A percentile compares a stretch with the other conserved stretches of the same genome.
Conservation (phyloP, 2,113 vertebrate genomes). For the Taurulus bubalis region DNA sequence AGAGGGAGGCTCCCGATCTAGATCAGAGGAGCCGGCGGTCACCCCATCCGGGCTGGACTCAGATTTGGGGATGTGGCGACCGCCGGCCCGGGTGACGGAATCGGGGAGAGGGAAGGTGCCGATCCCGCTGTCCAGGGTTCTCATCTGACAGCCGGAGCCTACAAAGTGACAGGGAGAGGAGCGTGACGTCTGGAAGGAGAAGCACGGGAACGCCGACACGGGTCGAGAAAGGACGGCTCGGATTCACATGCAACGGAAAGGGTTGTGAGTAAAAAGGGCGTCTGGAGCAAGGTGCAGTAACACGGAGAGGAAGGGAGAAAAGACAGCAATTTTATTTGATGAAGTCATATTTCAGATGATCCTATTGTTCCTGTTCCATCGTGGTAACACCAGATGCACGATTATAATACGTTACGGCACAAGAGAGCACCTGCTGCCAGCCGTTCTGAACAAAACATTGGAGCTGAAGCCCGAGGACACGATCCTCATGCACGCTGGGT, state of each 20-base stretch:
- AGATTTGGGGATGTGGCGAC: slow-evolving; percentile 84
- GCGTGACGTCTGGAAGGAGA: slow-evolving; percentile 69
- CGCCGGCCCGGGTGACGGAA: slow-evolving; percentile 83
- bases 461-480: slow-evolving; percentile 21
- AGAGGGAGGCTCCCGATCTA: slow-evolving; percentile 50
- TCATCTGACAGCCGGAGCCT: slow-evolving; percentile 94
- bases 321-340: slow-evolving; percentile 26
- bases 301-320: slow-evolving; percentile 49
- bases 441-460: slow-evolving; percentile 16
- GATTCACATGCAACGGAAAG: slow-evolving; percentile 78
- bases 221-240: slow-evolving; percentile 25
- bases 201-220: slow-evolving; percentile 48
- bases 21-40: slow-evolving; percentile 64
- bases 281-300: slow-evolving; percentile 63
- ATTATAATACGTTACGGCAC: not conserved
- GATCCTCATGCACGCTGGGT: slow-evolving; percentile 32
- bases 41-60: slow-evolving; percentile 75
- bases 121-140: slow-evolving; percentile 95
- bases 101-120: slow-evolving; percentile 94
- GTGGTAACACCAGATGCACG: slow-evolving; percentile 13
- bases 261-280: slow-evolving; percentile 63
- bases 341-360: not conserved
- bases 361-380: not conserved
- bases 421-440: slow-evolving; percentile 42
- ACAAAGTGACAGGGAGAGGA: slow-evolving; percentile 74